phyloP scores from a whole-genome alignment of 2,113 vertebrate species.

The Lophius piscatorius region DNA sequence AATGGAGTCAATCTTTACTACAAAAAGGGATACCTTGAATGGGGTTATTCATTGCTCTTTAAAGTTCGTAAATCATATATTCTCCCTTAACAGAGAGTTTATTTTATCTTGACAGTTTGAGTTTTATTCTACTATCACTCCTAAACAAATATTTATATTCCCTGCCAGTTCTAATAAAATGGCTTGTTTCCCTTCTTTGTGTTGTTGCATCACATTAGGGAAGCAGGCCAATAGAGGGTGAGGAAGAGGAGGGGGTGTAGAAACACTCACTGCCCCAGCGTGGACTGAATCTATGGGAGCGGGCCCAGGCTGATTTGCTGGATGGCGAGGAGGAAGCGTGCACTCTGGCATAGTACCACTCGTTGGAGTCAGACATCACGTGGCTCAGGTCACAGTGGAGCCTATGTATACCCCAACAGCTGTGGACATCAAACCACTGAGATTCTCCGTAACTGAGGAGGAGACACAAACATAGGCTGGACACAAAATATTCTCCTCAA shows the following conservation, averaged over 20 bases:
- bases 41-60: no score
- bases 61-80: no score
- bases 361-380: slow-evolving; percentile 70
- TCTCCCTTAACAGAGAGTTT: no score
- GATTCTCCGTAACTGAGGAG: slow-evolving; percentile 75
- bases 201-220: background rate
- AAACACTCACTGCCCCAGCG: slow-evolving; percentile 78
- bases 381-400: slow-evolving; percentile 77
- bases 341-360: slow-evolving; percentile 82
- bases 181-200: background rate
- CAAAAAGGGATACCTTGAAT: no score
- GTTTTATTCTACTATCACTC: no score
- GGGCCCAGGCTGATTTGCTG: slow-evolving; percentile 69
- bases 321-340: slow-evolving; percentile 30
- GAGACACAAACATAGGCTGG: background rate
- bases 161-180: no score
- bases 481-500: no score
- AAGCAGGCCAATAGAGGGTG: background rate
- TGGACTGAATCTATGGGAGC: slow-evolving; percentile 76
- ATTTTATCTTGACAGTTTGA: no score
- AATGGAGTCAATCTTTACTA: no score
- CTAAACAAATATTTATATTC: no score
- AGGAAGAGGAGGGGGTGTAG: background rate
- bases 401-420: slow-evolving; percentile 69
- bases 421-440: slow-evolving; percentile 61